Conservation (phyloP, 2,888 invertebrate species). For the Cistogaster globosa region DNA sequence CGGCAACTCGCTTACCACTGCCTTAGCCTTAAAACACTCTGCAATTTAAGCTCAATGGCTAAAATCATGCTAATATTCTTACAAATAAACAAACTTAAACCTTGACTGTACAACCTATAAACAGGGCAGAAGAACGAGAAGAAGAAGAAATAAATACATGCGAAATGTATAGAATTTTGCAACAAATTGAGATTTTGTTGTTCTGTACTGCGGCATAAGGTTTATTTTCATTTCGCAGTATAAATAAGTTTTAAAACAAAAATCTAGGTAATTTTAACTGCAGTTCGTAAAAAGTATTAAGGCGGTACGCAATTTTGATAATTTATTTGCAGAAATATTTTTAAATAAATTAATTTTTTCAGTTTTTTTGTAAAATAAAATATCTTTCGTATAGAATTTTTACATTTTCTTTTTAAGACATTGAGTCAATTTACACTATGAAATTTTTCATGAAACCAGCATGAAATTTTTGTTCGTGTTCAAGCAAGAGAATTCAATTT, state of each 20-base stretch:
- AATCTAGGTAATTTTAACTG: slow-evolving; percentile 34
- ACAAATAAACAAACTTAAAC: slow-evolving; percentile 29
- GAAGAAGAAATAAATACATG: neutral
- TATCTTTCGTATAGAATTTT: neutral
- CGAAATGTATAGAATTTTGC: slow-evolving; percentile 40
- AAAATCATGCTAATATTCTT: slow-evolving; percentile 8
- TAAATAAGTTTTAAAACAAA: slow-evolving; percentile 15
- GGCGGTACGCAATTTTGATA: neutral
- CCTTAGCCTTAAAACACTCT: neutral
- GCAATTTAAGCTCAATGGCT: neutral
- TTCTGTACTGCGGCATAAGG: slow-evolving; percentile 34
- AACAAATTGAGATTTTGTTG: slow-evolving; percentile 53
- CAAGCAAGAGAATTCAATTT: too few species aligned
- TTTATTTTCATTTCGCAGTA: slow-evolving; percentile 11
- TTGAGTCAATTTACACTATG: too few species aligned
- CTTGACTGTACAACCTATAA: slow-evolving; percentile 51
- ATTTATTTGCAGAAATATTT: neutral
- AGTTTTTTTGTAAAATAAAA: neutral
- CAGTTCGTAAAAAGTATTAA: slow-evolving; percentile 27
- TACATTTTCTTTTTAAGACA: neutral
- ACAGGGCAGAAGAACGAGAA: neutral
- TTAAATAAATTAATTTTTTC: too few species aligned
- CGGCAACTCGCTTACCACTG: neutral
- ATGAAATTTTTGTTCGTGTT: too few species aligned
- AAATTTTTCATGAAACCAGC: too few species aligned